Evolutionary conservation across 2,888 invertebrate genomes (phyloP).

Genomic region (Galerucella calmariensis): DNA sequence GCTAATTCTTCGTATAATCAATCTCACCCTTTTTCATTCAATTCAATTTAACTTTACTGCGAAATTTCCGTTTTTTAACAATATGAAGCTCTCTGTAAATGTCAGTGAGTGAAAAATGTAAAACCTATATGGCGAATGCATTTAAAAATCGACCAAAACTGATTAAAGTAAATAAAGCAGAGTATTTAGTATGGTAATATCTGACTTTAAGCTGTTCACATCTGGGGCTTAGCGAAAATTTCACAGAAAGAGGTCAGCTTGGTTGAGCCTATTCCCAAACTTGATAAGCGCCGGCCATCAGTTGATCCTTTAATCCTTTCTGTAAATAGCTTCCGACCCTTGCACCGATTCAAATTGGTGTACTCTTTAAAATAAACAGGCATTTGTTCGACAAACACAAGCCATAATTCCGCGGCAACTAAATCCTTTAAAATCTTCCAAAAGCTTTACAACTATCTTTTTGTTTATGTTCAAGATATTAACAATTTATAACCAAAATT

Average conservation of each 20-base stretch:
- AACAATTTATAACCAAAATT: neutral
- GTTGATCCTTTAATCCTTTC: constrained; percentile 37
- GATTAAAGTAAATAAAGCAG: constrained; percentile 17
- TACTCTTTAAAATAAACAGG: constrained; percentile 39
- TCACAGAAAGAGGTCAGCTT: constrained; percentile 29
- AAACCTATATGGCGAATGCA: too few species aligned
- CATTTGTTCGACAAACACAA: constrained; percentile 41
- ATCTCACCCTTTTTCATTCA: too few species aligned
- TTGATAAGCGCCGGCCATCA: constrained; percentile 40
- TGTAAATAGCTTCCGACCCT: constrained; percentile 39
- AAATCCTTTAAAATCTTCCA: neutral
- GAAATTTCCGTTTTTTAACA: too few species aligned
- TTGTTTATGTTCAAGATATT: too few species aligned
- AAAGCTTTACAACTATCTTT: too few species aligned
- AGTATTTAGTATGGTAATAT: constrained; percentile 32
- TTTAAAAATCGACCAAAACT: constrained; percentile 12
- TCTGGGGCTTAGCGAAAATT: constrained; percentile 32
- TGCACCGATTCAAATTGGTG: constrained; percentile 33
- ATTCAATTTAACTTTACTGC: too few species aligned
- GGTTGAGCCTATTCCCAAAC: constrained; percentile 36
- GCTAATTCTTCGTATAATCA: too few species aligned
- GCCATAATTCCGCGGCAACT: constrained; percentile 27
- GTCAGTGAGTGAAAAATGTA: neutral
- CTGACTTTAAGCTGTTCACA: constrained; percentile 35
- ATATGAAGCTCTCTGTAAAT: neutral